These are phyloP conservation scores for Corythornis madagascariensis DNA, from an alignment of 2,113 vertebrate genomes.

Conservation along the genomic window DNA sequence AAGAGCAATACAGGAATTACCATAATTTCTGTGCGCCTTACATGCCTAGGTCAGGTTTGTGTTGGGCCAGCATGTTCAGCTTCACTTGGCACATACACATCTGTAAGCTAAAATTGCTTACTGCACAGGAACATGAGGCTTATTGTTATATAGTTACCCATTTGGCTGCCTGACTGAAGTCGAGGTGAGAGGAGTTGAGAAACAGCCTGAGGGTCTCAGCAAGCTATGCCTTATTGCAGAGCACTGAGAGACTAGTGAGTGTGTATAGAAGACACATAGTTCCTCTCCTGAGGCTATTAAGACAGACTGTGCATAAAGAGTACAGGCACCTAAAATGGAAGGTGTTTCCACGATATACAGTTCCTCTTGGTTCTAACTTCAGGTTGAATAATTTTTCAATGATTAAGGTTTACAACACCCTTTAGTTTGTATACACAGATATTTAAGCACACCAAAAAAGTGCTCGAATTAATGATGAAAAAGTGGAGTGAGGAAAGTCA, in stretches of 20 bases:
- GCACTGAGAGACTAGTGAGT: not conserved
- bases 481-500: not conserved
- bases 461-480: not conserved
- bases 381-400: not conserved
- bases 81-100: not conserved
- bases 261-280: not conserved
- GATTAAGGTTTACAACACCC: not conserved
- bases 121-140: not conserved
- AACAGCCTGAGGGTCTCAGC: not conserved
- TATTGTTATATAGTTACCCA: not conserved
- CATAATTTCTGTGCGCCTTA: not conserved
- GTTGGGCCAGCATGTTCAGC: not conserved
- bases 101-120: not conserved
- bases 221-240: not conserved
- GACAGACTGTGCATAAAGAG: not conserved
- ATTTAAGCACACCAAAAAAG: not conserved
- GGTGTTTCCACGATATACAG: not conserved
- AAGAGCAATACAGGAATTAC: not conserved
- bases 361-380: not conserved
- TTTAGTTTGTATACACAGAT: not conserved
- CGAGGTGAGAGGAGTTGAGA: not conserved
- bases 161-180: not conserved
- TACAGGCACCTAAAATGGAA: not conserved
- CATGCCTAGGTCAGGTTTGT: not conserved
- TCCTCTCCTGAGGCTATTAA: conserved; percentile 7